Conservation (phyloP, 2,888 invertebrate genomes). For the Eurytoma californica region DNA sequence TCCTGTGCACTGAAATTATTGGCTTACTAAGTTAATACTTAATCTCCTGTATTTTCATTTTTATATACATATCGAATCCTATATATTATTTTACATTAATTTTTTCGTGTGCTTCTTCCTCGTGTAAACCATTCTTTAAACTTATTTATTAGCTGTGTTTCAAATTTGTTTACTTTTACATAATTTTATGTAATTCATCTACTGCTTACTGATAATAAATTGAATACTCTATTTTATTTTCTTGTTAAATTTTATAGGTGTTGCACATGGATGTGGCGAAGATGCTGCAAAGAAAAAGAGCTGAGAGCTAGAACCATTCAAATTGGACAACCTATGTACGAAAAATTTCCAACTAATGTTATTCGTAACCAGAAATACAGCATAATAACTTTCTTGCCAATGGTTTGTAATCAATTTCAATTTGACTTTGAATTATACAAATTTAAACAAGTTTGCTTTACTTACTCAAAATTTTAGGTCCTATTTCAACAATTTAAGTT, state of each 20-base stretch:
- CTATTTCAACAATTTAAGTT: slow-evolving; percentile 99
- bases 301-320: slow-evolving; percentile 85
- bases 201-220: too few species aligned
- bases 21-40: too few species aligned
- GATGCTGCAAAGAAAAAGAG: slow-evolving; percentile 85
- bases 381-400: slow-evolving; percentile 89
- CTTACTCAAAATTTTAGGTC: slow-evolving; percentile 78
- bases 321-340: slow-evolving; percentile 85
- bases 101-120: not conserved
- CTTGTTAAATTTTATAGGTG: slow-evolving; percentile 78
- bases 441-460: too few species aligned
- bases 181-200: too few species aligned
- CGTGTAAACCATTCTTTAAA: not conserved
- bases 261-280: slow-evolving; percentile 84
- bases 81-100: not conserved
- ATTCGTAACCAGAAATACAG: slow-evolving; percentile 99
- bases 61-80: slow-evolving; percentile 12
- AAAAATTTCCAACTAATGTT: slow-evolving; percentile 95
- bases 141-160: too few species aligned
- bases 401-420: slow-evolving; percentile 72
- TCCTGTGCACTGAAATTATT: too few species aligned
- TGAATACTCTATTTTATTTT: too few species aligned
- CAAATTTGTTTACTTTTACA: too few species aligned
- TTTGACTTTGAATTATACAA: too few species aligned
- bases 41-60: slow-evolving; percentile 8